A percentile compares a stretch with the other conserved stretches of the same genome.
These are phyloP conservation scores for Drosophila funebris DNA, from an alignment of 1,140 invertebrate genomes.

Conservation along the genomic window DNA sequence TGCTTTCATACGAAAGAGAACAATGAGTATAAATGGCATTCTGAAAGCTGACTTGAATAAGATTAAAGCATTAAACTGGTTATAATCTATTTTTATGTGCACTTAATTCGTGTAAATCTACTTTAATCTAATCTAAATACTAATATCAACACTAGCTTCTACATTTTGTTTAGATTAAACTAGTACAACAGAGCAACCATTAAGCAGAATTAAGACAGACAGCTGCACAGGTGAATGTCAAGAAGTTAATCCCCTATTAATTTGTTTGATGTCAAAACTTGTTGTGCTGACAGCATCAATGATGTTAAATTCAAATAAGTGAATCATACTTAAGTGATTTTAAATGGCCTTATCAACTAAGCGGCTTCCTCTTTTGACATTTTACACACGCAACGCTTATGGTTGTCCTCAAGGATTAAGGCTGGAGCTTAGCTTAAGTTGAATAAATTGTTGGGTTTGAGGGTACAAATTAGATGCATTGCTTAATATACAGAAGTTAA, in stretches of 20 bases:
- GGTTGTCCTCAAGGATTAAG: not conserved
- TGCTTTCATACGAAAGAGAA: not conserved
- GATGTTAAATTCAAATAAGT: not conserved
- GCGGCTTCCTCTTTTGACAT: slow-evolving; percentile 7
- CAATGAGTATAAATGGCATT: not conserved
- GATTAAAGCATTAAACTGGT: slow-evolving; percentile 2
- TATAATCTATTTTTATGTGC: not conserved
- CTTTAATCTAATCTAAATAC: not conserved
- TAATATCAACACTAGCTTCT: no score
- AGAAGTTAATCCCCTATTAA: slow-evolving; percentile 14
- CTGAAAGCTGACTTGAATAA: no score
- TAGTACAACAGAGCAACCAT: no score
- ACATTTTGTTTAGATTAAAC: no score
- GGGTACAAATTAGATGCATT: slow-evolving; percentile 21
- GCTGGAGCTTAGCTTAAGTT: slow-evolving; percentile 18
- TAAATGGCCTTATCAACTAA: slow-evolving; percentile 13
- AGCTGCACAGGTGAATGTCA: not conserved
- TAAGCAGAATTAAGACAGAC: not conserved
- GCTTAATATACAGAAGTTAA: not conserved
- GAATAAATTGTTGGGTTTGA: slow-evolving; percentile 29
- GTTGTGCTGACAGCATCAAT: not conserved
- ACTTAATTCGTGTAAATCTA: not conserved
- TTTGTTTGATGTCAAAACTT: slow-evolving; percentile 8
- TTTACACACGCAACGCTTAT: slow-evolving; percentile 3
- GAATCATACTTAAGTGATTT: not conserved